phyloP scores from a whole-genome alignment of 2,113 vertebrate genomes.

The Chaenogobius annularis region DNA sequence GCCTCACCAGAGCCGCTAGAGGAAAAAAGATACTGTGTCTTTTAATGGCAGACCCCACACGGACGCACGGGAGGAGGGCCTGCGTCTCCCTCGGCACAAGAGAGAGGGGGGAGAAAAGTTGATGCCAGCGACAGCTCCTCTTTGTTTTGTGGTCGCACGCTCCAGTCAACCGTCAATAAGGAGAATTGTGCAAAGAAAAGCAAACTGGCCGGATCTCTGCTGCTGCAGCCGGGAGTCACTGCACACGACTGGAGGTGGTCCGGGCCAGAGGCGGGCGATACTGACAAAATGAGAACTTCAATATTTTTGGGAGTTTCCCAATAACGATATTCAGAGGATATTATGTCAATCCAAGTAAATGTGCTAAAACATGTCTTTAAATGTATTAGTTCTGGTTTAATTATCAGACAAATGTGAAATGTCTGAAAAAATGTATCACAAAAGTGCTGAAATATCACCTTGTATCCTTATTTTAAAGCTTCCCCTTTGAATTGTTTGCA shows the following conservation, averaged over 20 bases:
- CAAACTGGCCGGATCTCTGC: constrained; percentile 9
- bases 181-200: constrained; percentile 49
- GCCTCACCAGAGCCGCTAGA: constrained; percentile 60
- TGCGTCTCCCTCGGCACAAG: constrained; percentile 57
- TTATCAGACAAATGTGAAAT: too few species aligned
- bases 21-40: constrained; percentile 41
- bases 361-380: too few species aligned
- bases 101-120: constrained; percentile 54
- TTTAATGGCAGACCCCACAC: constrained; percentile 55
- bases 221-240: constrained; percentile 12
- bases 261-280: too few species aligned
- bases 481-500: too few species aligned
- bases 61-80: constrained; percentile 33
- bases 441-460: too few species aligned
- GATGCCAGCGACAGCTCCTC: constrained; percentile 55
- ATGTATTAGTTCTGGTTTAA: too few species aligned
- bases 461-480: too few species aligned
- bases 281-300: too few species aligned
- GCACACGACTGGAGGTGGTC: background rate
- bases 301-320: too few species aligned
- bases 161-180: constrained; percentile 71
- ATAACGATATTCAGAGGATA: too few species aligned
- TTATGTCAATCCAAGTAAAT: too few species aligned
- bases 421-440: too few species aligned
- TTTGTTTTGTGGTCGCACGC: constrained; percentile 70